These are phyloP conservation scores for Albula goreensis DNA, from an alignment of 2,113 vertebrate species.

Conservation along the genomic window DNA sequence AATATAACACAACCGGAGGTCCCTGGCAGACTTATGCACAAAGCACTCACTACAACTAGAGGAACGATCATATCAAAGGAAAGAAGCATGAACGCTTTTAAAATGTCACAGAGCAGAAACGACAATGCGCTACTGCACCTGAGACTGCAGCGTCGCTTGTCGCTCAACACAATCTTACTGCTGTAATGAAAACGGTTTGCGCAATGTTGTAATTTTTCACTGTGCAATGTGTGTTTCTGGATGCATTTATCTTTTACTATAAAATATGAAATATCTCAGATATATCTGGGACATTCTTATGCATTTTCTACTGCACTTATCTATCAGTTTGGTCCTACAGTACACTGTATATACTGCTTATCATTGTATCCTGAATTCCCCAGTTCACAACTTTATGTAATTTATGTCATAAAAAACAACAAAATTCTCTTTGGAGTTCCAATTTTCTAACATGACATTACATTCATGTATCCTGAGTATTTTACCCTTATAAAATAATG, in stretches of 20 bases:
- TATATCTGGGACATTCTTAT: too few species aligned
- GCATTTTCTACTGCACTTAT: neutral
- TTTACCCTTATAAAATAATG: neutral
- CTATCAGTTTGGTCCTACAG: neutral
- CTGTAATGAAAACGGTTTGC: neutral
- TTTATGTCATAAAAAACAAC: too few species aligned
- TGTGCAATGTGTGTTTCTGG: neutral
- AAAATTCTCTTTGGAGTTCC: too few species aligned
- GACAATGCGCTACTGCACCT: neutral
- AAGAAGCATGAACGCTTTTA: constrained; percentile 2
- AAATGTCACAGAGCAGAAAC: neutral
- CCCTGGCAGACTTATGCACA: neutral
- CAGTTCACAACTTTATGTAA: too few species aligned
- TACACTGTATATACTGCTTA: neutral
- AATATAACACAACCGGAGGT: neutral
- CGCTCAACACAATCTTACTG: neutral
- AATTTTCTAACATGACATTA: too few species aligned
- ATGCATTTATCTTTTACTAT: neutral
- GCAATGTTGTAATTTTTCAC: neutral
- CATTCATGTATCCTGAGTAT: too few species aligned
- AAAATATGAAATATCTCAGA: too few species aligned
- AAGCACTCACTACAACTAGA: neutral
- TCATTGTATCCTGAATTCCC: neutral
- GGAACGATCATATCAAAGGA: neutral
- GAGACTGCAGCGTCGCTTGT: neutral